Base-by-base conservation (phyloP, 2,797 vertebrate species). In the Pterois miles region DNA sequence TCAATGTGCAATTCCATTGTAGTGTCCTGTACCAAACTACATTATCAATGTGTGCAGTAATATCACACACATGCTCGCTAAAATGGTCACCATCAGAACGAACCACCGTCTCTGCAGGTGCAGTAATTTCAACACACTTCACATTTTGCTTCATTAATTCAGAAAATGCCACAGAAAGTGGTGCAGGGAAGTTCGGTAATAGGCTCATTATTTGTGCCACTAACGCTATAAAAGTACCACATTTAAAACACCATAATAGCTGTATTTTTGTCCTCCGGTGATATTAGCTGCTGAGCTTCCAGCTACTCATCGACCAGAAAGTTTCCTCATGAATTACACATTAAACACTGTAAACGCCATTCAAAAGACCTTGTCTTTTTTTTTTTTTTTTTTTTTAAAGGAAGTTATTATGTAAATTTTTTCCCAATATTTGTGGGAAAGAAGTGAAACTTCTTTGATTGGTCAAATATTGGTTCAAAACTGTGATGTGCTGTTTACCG, bases 251-350 rank as follows among this genome's bases (percentile, higher is more conserved):
- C 46, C 8, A 20, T n/a, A 33, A 8, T 1, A 63, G 6, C n/a
- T 27, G 18, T 18, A 16, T 38, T 54, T 62, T 31, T n/a, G 22
- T 72, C 60, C 70, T 69, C 18, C 34, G 2, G 13, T 31, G 52
- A 40, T 22, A 27, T 20, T 11, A 48, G 20, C 68, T 43, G 50
- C 48, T 16, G 5, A 68, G 59, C 60, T 29, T n/a, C 13, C 36
- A 68, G 69, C 57, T 53, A 40, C 58, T 46, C 23, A 76, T 76
- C 38, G 8, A 52, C 60, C n/a, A 64, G 7, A 65, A 66, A 54
- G 50, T 40, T 69, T 54, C 18, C 69, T 80, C 70, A 82, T 83
- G 67, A 91, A 86, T 86, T 80, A 82, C 58, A 70, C 73, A 86
- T 81, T 25, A 71, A 73, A 64, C 33, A 1, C 64, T 48, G 27